These are phyloP conservation scores for Rhinogobius similis DNA, from an alignment of 2,113 vertebrate species.

Conservation along the genomic window DNA sequence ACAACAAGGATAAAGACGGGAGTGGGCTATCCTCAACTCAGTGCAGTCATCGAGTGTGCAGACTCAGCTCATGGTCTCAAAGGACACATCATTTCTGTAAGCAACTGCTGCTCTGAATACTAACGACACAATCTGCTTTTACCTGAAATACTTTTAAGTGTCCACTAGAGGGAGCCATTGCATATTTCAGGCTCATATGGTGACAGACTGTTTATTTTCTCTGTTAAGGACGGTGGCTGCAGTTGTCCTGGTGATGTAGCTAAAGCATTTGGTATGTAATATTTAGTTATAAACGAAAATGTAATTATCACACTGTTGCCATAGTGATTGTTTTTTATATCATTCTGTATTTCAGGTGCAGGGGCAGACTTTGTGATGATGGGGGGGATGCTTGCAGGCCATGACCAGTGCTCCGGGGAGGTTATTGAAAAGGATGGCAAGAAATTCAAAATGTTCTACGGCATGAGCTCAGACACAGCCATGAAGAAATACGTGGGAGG, in stretches of 20 bases:
- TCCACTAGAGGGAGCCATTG: background rate
- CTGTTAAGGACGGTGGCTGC: conserved; percentile 90
- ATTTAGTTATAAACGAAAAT: background rate
- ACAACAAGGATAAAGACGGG: conserved; percentile 98
- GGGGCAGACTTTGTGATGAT: conserved; percentile 99
- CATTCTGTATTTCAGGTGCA: conserved; percentile 78
- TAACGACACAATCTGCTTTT: background rate
- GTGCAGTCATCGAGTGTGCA: conserved; percentile 97
- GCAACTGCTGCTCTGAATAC: conserved; percentile 44
- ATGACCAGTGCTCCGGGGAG: conserved; percentile 93
- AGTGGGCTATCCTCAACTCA: conserved; percentile 96
- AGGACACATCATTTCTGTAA: conserved; percentile 98
- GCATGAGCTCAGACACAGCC: conserved; percentile 97
- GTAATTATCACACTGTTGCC: background rate
- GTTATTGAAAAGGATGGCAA: conserved; percentile 92
- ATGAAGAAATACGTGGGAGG: conserved; percentile 97
- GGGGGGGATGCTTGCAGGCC: conserved; percentile 98
- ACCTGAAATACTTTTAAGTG: background rate
- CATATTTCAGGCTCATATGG: background rate
- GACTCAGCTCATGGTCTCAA: conserved; percentile 97
- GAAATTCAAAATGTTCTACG: conserved; percentile 96
- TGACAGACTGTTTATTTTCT: background rate
- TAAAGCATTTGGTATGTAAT: conserved; percentile 93
- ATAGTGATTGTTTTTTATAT: background rate
- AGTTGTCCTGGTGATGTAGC: conserved; percentile 98